A percentile compares a stretch with the other conserved stretches of the same genome.
These are phyloP conservation scores for Microvelia longipes DNA, from an alignment of 1,140 invertebrate species.

Conservation along the genomic window DNA sequence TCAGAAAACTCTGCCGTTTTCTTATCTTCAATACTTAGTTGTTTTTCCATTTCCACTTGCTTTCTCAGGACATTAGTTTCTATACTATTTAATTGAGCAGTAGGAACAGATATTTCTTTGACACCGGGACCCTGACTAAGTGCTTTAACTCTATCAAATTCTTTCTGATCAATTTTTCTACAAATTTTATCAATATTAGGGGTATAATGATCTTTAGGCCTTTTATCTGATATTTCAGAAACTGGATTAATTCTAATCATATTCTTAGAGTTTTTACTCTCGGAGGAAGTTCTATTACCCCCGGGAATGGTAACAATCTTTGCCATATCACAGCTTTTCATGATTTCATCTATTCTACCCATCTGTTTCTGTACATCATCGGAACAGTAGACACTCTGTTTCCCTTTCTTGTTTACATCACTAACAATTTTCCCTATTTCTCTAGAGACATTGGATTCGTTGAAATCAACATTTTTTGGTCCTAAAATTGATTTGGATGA, in stretches of 20 bases:
- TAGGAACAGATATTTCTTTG: background rate
- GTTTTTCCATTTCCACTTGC: background rate
- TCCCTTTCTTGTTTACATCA: background rate
- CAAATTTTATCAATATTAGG: background rate
- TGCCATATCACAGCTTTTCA: background rate
- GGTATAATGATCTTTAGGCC: slow-evolving; percentile 1
- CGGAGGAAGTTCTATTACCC: background rate
- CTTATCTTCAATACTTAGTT: background rate
- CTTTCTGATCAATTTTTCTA: slow-evolving; percentile 2
- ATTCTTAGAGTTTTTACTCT: background rate
- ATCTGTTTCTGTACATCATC: background rate
- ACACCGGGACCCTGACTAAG: background rate
- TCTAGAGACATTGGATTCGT: too few species aligned
- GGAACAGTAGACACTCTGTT: background rate
- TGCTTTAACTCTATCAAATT: background rate
- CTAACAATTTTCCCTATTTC: background rate
- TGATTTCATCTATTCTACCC: background rate
- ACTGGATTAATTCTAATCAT: background rate
- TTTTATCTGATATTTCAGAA: background rate
- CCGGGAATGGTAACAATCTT: background rate
- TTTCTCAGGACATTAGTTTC: background rate
- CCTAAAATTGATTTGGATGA: background rate
- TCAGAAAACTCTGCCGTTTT: background rate
- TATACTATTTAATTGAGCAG: background rate
- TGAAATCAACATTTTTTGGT: background rate